phyloP scores from a whole-genome alignment of 2,797 vertebrate genomes.

The Petrocephalus sullivani region DNA sequence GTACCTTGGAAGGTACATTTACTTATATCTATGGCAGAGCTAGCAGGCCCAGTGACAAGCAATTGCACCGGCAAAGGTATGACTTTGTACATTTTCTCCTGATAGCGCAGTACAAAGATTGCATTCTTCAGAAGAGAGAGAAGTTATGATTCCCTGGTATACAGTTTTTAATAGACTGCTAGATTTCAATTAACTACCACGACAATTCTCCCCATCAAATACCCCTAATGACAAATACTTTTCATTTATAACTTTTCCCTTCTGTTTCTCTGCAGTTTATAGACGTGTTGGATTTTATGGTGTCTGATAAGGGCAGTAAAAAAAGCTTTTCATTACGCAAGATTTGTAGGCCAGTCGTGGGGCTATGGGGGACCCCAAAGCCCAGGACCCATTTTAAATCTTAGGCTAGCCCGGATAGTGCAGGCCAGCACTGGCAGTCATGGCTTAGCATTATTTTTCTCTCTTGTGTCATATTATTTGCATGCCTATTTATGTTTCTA shows the following conservation, averaged over 20 bases:
- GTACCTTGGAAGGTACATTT: background rate
- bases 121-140: background rate
- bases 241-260: background rate
- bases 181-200: background rate
- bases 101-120: background rate
- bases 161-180: background rate
- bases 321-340: background rate
- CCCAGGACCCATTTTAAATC: too few species aligned
- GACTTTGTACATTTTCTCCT: background rate
- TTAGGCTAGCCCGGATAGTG: background rate
- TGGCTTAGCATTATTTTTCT: background rate
- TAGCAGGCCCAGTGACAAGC: background rate
- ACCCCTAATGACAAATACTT: background rate
- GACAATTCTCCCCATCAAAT: background rate
- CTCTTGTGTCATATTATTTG: background rate
- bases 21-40: background rate
- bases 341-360: background rate
- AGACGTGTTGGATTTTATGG: background rate
- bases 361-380: background rate
- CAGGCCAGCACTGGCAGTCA: background rate
- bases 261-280: background rate
- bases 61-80: background rate
- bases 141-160: background rate
- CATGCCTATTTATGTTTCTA: background rate
- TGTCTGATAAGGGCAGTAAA: background rate